Evolutionary conservation across 2,797 vertebrate genomes (phyloP).

Genomic region (Neomorphus geoffroyi): DNA sequence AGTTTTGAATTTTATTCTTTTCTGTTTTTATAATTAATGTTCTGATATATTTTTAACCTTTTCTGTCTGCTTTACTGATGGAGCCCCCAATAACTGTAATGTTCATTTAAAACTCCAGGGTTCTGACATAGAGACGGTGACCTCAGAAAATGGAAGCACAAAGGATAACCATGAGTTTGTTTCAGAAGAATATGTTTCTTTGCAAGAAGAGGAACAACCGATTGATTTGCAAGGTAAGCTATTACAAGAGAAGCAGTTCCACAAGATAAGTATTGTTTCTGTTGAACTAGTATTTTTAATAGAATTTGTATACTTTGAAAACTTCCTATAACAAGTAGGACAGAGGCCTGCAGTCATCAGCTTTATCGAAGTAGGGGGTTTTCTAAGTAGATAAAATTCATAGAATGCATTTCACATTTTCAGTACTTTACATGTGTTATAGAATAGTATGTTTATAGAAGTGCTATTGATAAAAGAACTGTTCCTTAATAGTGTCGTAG

Average conservation of each 20-base stretch:
- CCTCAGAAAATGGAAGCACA: slow-evolving; percentile 76
- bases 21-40: neutral
- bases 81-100: neutral
- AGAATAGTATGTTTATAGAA: neutral
- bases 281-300: neutral
- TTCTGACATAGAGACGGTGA: slow-evolving; percentile 89
- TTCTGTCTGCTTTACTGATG: neutral
- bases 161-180: slow-evolving; percentile 58
- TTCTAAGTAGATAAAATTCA: neutral
- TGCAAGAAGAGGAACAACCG: slow-evolving; percentile 68
- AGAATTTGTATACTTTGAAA: neutral
- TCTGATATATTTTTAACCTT: neutral
- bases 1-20: neutral
- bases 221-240: slow-evolving; percentile 64
- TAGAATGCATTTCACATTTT: neutral
- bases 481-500: neutral
- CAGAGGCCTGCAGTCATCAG: neutral
- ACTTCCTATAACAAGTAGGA: too few species aligned
- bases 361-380: neutral
- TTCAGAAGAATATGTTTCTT: slow-evolving; percentile 57
- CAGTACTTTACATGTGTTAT: neutral
- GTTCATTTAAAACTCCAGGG: slow-evolving; percentile 78
- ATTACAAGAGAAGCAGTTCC: neutral
- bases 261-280: neutral
- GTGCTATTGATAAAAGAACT: neutral